These are phyloP conservation scores for Euwallacea fornicatus DNA, from an alignment of 1,140 invertebrate genomes.

Conservation along the genomic window DNA sequence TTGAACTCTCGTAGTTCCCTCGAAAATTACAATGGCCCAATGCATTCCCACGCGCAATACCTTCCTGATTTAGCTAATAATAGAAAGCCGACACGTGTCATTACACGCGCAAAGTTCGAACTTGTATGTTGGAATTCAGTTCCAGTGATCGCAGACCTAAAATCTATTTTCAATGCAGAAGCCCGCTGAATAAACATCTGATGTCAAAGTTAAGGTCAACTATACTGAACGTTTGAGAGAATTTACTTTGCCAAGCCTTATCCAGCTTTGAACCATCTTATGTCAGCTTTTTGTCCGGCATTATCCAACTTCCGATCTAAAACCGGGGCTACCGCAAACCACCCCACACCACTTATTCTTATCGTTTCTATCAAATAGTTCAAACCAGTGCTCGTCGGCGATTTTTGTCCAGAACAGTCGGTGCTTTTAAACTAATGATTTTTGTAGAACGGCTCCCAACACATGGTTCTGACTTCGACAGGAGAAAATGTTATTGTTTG, in stretches of 20 bases:
- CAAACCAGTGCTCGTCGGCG: slow-evolving; percentile 7
- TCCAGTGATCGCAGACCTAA: too few relatives aligned
- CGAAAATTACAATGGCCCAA: not conserved
- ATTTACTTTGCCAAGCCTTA: slow-evolving; percentile 9
- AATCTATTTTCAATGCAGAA: too few relatives aligned
- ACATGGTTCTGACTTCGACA: too few relatives aligned
- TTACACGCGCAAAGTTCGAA: too few relatives aligned
- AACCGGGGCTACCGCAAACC: slow-evolving; percentile 19
- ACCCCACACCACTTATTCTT: slow-evolving; percentile 19
- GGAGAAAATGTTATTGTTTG: too few relatives aligned
- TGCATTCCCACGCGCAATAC: not conserved
- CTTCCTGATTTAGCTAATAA: not conserved
- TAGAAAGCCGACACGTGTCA: not conserved
- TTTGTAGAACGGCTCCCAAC: too few relatives aligned
- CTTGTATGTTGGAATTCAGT: too few relatives aligned
- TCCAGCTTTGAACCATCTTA: slow-evolving; percentile 8
- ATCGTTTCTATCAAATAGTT: slow-evolving; percentile 31
- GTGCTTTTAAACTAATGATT: slow-evolving; percentile 12
- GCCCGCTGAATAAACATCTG: too few relatives aligned
- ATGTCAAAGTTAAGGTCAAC: not conserved
- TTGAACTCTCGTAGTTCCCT: not conserved
- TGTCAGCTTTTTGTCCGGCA: slow-evolving; percentile 21
- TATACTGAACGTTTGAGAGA: slow-evolving; percentile 2
- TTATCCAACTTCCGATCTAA: slow-evolving; percentile 23
- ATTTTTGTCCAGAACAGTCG: slow-evolving; percentile 8